Evolutionary conservation across 2,888 invertebrate species (phyloP), one percentile per base, ranked within the genome.

Genomic region (Abrostola tripartita): DNA sequence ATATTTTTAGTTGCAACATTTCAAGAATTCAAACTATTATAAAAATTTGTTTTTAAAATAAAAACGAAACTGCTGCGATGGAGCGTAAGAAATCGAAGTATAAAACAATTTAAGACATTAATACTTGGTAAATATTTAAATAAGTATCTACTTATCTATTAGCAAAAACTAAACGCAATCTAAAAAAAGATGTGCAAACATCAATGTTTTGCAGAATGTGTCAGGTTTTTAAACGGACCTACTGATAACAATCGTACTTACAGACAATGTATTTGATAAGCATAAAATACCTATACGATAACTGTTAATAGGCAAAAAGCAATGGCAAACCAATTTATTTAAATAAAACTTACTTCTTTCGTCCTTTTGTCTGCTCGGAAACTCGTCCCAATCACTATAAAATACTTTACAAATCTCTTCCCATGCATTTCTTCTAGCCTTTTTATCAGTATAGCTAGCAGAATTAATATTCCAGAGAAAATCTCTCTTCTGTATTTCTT

Each of bases 321-420:
- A 10, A n/a, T n/a, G n/a, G n/a, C n/a, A n/a, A n/a, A n/a, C n/a
- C n/a, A n/a, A n/a, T n/a, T n/a, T n/a, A n/a, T n/a, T n/a, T n/a
- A n/a, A 1, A 37, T 10, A 11, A 9, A 59, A 24, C 61, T 52
- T 65, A 77, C 74, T 58, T 63, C 6, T 73, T 24, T 53, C 42
- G 1, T 38, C 41, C 47, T 59, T 61, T n/a, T 59, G 47, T 10
- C 51, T 24, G 12, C 44, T 0, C 9, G 44, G 36, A 6, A 47
- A 14, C 4, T n/a, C 41, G 6, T 47, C 14, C 61, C 52, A 75
- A 38, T 65, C 49, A 8, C 11, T 7, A 40, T 64, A 37, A 0
- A 74, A 69, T 9, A 49, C 5, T 49, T 38, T 14, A n/a, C 42
- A 65, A 37, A 75, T 55, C 4, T 75, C 61, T 44, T 73, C 63